Percentiles rank a stretch among this genome's conserved stretches.
Conservation (phyloP, 2,797 vertebrate species). For the Eptatretus atami region DNA sequence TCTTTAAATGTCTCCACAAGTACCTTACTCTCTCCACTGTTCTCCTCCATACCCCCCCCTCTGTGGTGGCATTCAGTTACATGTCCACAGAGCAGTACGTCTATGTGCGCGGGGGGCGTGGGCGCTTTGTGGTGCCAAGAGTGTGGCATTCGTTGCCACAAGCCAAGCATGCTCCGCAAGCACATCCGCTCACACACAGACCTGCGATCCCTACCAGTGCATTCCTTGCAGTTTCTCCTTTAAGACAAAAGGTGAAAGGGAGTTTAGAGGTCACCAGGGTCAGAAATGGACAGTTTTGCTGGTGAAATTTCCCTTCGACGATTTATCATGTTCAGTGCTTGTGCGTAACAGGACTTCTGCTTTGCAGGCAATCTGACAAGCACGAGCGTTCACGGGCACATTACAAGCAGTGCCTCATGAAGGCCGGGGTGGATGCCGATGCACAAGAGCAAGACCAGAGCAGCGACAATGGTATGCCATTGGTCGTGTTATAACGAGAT, state of each 20-base stretch:
- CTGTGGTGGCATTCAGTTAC: slow-evolving; percentile 20
- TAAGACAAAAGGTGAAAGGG: slow-evolving; percentile 67
- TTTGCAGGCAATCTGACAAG: slow-evolving; percentile 97
- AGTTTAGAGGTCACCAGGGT: too few species aligned
- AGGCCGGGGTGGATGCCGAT: too few species aligned
- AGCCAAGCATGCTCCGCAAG: slow-evolving; percentile 96
- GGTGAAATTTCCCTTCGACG: too few species aligned
- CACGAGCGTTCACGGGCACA: slow-evolving; percentile 99
- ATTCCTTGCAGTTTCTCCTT: slow-evolving; percentile 93
- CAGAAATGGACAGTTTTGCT: too few species aligned
- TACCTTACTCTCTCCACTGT: too few species aligned
- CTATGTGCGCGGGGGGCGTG: slow-evolving; percentile 75
- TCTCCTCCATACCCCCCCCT: too few species aligned
- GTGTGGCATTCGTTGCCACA: slow-evolving; percentile 95
- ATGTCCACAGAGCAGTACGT: slow-evolving; percentile 97
- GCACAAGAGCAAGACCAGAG: too few species aligned
- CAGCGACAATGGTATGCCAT: too few species aligned
- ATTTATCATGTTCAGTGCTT: slow-evolving; percentile 20
- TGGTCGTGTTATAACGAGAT: too few species aligned
- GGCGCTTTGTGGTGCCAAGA: slow-evolving; percentile 97
- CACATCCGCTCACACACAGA: slow-evolving; percentile 94
- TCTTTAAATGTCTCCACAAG: too few species aligned
- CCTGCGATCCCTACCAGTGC: slow-evolving; percentile 81
- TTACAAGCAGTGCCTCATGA: slow-evolving; percentile 61
- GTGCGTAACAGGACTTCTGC: slow-evolving; percentile 81